phyloP scores from a whole-genome alignment of 2,888 invertebrate genomes.

The Schrankia costaestrigalis region DNA sequence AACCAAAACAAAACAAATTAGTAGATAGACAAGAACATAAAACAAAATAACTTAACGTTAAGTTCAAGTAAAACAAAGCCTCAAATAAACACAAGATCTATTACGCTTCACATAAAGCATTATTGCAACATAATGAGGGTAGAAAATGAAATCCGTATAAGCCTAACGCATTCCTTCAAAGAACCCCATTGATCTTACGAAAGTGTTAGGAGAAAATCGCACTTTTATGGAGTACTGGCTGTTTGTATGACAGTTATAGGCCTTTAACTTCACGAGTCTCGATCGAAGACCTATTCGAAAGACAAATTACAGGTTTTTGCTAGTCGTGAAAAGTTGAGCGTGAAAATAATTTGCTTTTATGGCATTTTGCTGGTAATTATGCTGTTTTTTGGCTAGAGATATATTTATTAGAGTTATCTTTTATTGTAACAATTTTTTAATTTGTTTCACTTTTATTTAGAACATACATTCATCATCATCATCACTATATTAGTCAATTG shows the following conservation, averaged over 20 bases:
- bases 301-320: slow-evolving; percentile 10
- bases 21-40: too few species aligned
- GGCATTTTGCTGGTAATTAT: slow-evolving; percentile 7
- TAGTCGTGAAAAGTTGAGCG: slow-evolving; percentile 19
- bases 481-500: too few species aligned
- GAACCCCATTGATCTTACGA: slow-evolving; percentile 9
- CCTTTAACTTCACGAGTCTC: slow-evolving; percentile 15
- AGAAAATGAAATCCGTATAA: not conserved
- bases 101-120: not conserved
- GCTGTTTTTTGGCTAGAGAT: too few species aligned
- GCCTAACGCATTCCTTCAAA: slow-evolving; percentile 3
- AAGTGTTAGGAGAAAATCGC: slow-evolving; percentile 10
- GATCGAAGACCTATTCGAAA: slow-evolving; percentile 12
- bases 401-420: too few species aligned
- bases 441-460: too few species aligned
- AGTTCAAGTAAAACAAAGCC: too few species aligned
- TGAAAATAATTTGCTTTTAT: slow-evolving; percentile 7
- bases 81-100: too few species aligned
- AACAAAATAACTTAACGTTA: too few species aligned
- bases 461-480: too few species aligned
- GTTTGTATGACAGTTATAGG: slow-evolving; percentile 25
- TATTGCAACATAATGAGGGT: not conserved
- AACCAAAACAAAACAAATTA: too few species aligned
- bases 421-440: too few species aligned
- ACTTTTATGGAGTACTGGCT: slow-evolving; percentile 13